Conservation (phyloP, 1,140 invertebrate species). For the Bombus confusus region DNA sequence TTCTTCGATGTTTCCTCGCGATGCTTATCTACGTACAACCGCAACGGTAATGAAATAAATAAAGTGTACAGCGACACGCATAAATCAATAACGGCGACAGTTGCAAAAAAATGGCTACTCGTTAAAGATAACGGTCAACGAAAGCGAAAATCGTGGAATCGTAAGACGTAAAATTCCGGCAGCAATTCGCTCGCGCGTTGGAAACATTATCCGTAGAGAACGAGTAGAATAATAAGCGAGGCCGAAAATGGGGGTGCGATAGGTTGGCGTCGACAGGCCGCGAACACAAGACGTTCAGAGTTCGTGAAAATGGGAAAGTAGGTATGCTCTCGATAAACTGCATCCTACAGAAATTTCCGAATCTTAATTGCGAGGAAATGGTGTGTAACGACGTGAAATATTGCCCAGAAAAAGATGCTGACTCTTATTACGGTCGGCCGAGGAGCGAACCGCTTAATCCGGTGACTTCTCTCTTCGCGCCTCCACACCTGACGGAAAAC, state of each 20-base stretch:
- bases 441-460: conserved; percentile 75
- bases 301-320: conserved; percentile 1
- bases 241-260: conserved; percentile 1
- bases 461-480: conserved; percentile 40
- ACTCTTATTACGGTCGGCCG: conserved; percentile 74
- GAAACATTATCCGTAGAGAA: not conserved
- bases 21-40: not conserved
- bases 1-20: not conserved
- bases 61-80: no score
- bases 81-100: not conserved
- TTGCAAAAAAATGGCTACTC: not conserved
- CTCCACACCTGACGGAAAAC: conserved; percentile 67
- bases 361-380: conserved; percentile 79
- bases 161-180: not conserved
- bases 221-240: conserved; percentile 18
- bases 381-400: conserved; percentile 79
- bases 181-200: conserved; percentile 3
- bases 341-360: conserved; percentile 60
- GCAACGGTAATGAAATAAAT: no score
- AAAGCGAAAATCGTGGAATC: not conserved
- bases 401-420: conserved; percentile 78
- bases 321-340: conserved; percentile 52
- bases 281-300: not conserved
- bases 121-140: not conserved
- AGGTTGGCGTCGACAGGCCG: not conserved